A percentile compares a stretch with the other conserved stretches of the same genome.
phyloP scores from a whole-genome alignment of 2,888 invertebrate genomes.

The Rhingia campestris region DNA sequence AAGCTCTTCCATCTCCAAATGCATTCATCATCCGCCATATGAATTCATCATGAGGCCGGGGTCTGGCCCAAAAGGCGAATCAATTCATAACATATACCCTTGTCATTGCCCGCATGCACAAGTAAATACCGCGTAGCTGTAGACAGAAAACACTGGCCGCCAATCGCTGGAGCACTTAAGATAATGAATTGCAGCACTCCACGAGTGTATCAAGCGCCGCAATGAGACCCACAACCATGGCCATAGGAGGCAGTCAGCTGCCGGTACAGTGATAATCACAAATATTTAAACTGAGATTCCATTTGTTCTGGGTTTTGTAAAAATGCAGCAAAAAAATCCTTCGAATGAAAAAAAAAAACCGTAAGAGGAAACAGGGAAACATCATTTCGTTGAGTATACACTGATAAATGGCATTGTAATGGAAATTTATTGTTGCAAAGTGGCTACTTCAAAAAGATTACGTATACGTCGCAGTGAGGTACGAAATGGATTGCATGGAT shows the following conservation, averaged over 20 bases:
- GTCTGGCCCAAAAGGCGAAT: constrained; percentile 4
- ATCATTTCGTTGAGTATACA: constrained; percentile 66
- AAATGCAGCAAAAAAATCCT: constrained; percentile 3
- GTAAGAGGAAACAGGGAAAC: constrained; percentile 12
- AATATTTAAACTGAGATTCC: constrained; percentile 67
- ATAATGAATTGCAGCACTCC: constrained; percentile 69
- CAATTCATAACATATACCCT: constrained; percentile 43
- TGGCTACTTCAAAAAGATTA: constrained; percentile 69
- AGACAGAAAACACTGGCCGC: constrained; percentile 36
- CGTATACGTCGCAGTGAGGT: constrained; percentile 63
- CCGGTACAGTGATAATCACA: constrained; percentile 57
- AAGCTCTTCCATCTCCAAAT: constrained; percentile 47
- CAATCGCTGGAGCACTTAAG: constrained; percentile 66
- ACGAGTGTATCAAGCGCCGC: constrained; percentile 23
- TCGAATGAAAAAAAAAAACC: background rate
- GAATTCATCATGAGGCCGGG: constrained; percentile 28
- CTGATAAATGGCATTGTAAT: constrained; percentile 71
- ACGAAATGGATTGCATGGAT: constrained; percentile 64
- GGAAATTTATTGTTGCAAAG: constrained; percentile 71
- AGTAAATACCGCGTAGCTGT: constrained; percentile 18
- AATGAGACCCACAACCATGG: background rate
- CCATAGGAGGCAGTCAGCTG: constrained; percentile 41
- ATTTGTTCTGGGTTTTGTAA: constrained; percentile 44
- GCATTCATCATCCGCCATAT: constrained; percentile 39
- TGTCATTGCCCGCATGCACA: constrained; percentile 17